phyloP scores from a whole-genome alignment of 2,888 invertebrate species.

The Myathropa florea region DNA sequence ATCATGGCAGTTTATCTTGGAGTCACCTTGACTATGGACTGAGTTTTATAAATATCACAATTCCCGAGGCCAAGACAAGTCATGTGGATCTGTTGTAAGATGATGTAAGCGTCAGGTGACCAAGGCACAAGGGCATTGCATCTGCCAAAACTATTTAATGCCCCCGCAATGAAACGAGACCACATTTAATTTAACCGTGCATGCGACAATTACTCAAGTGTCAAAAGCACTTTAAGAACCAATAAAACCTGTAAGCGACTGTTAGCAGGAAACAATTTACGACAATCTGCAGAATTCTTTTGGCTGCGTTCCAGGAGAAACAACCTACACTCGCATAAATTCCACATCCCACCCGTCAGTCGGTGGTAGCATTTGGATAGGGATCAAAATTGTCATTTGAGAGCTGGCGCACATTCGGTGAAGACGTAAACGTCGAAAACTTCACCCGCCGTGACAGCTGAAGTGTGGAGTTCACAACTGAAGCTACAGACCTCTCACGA shows the following conservation, averaged over 20 bases:
- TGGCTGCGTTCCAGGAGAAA: conserved; percentile 34
- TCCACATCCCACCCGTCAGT: background rate
- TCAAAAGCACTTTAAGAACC: background rate
- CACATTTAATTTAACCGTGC: background rate
- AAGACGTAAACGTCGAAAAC: background rate
- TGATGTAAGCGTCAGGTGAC: background rate
- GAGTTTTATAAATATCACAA: background rate
- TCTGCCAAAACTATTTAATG: background rate
- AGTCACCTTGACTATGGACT: background rate
- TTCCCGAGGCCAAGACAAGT: background rate
- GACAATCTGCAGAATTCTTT: background rate
- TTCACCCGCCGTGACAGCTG: background rate
- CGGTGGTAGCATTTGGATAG: conserved; percentile 25
- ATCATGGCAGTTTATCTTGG: background rate
- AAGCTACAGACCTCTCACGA: background rate
- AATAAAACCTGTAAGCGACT: background rate
- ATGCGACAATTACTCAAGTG: background rate
- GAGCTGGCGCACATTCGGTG: background rate
- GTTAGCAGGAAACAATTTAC: background rate
- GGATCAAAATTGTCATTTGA: conserved; percentile 8
- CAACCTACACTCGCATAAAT: background rate
- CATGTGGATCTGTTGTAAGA: background rate
- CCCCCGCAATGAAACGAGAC: background rate
- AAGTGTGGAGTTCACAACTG: background rate
- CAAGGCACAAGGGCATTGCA: too few relatives aligned